A percentile compares a stretch with the other conserved stretches of the same genome.
Conservation (phyloP, 2,113 vertebrate species). For the Stictonetta naevosa region DNA sequence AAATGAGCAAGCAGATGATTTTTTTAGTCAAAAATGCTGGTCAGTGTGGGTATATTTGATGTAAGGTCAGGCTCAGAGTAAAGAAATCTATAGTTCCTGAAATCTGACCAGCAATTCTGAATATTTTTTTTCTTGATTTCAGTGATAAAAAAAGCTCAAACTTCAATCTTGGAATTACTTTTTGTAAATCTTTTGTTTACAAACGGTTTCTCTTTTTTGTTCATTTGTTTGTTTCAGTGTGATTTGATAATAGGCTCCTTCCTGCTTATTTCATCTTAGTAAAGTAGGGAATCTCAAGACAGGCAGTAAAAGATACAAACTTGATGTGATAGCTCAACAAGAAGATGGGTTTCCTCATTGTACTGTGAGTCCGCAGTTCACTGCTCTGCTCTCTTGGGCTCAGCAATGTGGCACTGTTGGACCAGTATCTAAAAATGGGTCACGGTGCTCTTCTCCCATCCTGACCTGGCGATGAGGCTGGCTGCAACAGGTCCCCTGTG, state of each 20-base stretch:
- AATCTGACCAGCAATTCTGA: neutral
- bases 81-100: neutral
- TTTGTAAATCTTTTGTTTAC: neutral
- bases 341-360: neutral
- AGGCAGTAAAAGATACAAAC: neutral
- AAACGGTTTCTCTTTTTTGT: neutral
- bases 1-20: neutral
- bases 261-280: neutral
- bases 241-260: neutral
- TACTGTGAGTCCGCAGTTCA: neutral
- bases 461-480: neutral
- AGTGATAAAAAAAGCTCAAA: neutral
- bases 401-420: neutral
- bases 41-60: neutral
- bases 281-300: neutral
- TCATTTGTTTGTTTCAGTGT: neutral
- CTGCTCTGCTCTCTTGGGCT: neutral
- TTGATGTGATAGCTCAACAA: neutral
- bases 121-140: neutral
- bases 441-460: neutral
- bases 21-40: neutral
- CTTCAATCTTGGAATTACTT: neutral
- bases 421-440: neutral
- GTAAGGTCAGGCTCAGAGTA: neutral
- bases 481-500: neutral